Evolutionary conservation across 2,888 invertebrate species (phyloP), one percentile per base, ranked within the genome.

Genomic region (Athetis lepigone): DNA sequence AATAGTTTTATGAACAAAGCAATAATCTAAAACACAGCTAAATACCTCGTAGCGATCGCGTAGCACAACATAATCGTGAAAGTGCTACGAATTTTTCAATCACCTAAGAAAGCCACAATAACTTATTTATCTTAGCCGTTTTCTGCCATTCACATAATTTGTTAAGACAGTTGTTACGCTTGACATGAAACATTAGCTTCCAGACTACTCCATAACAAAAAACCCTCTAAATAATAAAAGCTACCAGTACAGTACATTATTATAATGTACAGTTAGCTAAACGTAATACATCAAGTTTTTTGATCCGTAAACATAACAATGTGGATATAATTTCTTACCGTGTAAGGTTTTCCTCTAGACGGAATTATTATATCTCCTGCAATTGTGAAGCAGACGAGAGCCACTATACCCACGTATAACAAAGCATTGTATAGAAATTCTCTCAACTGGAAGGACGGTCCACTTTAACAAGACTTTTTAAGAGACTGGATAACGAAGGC

Each of bases 391-490:
- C 70, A 75, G 79, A 69, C 76, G 58, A 75, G 61, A 64, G 65
- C 75, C 65, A 78, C 79, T 75, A 70, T 65, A 78, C 58, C 72
- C 45, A 55, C 45, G 52, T 70, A 70, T 62, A 78, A 79, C 70
- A 61, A 78, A 75, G 79, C 78, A 73, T 70, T 65, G 65, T 79
- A 75, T 70, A 79, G 79, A 70, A 52, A 75, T 62, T 59, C 65
- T 78, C 70, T 75, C 75, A 75, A 59, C 72, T 62, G 59, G 61
- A 79, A 71, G 67, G 61, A 68, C 72, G 50, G 79, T 79, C 77
- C 77, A 68, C 73, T 77, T 71, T 77, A 79, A 77, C 80, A 79
- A 77, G 63, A 64, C 63, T 75, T 75, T 78, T 70, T 77, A 79
- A 79, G 77, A 66, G 72, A 76, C 62, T 79, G 57, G 67, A 71